Evolutionary conservation across 2,797 vertebrate species (phyloP).

Genomic region (Poeciliopsis paucimaculata): DNA sequence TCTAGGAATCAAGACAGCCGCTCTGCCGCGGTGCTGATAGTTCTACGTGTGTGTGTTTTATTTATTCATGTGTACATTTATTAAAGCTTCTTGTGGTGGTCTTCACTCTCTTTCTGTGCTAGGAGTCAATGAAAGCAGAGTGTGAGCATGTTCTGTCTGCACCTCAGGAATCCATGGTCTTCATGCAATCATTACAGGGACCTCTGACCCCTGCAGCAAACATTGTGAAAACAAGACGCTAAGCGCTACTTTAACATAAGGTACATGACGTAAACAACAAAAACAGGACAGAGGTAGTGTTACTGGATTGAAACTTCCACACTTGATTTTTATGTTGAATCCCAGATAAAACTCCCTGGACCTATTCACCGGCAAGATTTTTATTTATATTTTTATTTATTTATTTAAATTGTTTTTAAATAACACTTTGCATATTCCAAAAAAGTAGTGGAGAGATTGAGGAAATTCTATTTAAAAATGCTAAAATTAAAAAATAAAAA

Average conservation of each 20-base stretch:
- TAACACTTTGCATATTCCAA: background rate
- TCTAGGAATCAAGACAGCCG: conserved; percentile 76
- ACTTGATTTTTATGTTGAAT: background rate
- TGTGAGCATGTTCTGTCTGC: background rate
- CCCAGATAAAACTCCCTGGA: background rate
- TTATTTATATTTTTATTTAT: background rate
- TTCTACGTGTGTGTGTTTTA: conserved; percentile 50
- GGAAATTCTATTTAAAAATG: background rate
- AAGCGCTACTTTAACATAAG: background rate
- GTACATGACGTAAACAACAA: background rate
- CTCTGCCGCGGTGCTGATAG: conserved; percentile 50
- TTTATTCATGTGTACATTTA: conserved; percentile 70
- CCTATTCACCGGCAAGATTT: background rate
- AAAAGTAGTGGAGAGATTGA: background rate
- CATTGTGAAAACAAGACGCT: conserved; percentile 5
- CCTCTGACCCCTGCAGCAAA: conserved; percentile 23
- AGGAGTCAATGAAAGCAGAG: conserved; percentile 19
- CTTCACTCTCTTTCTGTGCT: conserved; percentile 24
- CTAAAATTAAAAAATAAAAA: background rate
- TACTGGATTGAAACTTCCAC: background rate
- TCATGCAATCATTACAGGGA: background rate
- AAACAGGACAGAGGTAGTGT: too few species aligned
- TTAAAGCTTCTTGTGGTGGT: conserved; percentile 42
- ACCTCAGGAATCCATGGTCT: conserved; percentile 1
- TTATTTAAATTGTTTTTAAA: background rate